phyloP scores from a whole-genome alignment of 1,140 invertebrate species.

The Chironomus striatipennis region DNA sequence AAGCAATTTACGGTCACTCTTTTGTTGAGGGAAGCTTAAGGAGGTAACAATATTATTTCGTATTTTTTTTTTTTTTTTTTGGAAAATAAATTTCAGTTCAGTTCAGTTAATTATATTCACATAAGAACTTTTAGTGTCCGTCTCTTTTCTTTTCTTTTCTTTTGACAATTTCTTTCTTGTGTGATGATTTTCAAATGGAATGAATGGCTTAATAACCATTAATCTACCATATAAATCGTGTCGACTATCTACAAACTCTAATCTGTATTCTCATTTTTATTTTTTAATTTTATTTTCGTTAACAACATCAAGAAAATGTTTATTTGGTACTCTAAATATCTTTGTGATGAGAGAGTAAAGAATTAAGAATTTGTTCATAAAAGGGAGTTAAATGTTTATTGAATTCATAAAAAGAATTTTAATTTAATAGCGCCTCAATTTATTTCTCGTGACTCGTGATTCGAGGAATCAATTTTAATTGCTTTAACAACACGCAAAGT shows the following conservation, averaged over 20 bases:
- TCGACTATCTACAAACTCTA: constrained; percentile 7
- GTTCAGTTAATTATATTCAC: background rate
- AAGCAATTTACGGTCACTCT: constrained; percentile 2
- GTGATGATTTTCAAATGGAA: no score
- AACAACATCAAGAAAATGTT: background rate
- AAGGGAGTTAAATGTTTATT: background rate
- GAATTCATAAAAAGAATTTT: background rate
- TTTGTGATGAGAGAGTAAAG: no score
- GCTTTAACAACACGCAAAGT: background rate
- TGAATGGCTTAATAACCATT: constrained; percentile 20
- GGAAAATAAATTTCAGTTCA: background rate
- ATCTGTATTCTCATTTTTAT: background rate
- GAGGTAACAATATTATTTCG: background rate
- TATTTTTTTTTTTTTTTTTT: no score
- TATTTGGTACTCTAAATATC: background rate
- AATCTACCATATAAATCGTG: constrained; percentile 21
- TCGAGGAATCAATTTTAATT: background rate
- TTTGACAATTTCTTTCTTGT: background rate
- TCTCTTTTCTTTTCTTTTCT: background rate
- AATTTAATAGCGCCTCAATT: constrained; percentile 1
- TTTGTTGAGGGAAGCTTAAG: background rate
- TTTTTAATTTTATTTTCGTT: background rate
- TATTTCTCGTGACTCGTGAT: background rate
- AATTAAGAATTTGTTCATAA: background rate
- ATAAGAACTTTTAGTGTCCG: no score